These are phyloP conservation scores for Orthosia gothica DNA, from an alignment of 2,888 invertebrate species.

Conservation along the genomic window DNA sequence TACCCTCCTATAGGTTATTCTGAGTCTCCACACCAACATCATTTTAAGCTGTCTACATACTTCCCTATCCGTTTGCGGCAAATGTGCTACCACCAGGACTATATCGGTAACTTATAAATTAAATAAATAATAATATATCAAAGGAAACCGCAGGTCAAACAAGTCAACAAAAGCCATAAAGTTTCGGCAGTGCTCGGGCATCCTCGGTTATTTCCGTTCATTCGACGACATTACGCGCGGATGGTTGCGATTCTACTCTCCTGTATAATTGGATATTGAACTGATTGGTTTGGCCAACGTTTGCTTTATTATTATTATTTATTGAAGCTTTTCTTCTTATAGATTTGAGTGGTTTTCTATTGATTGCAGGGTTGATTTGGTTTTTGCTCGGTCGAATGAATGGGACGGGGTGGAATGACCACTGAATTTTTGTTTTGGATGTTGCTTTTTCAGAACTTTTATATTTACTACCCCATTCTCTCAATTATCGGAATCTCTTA, in stretches of 20 bases:
- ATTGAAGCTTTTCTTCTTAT: slow-evolving; percentile 25
- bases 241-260: slow-evolving; percentile 18
- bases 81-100: too few species aligned
- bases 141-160: slow-evolving; percentile 5
- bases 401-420: background rate
- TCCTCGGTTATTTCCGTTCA: slow-evolving; percentile 39
- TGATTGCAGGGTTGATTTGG: slow-evolving; percentile 7
- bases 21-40: too few species aligned
- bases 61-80: too few species aligned
- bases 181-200: slow-evolving; percentile 25
- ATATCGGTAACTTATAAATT: too few species aligned
- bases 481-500: too few species aligned
- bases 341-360: slow-evolving; percentile 25
- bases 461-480: too few species aligned
- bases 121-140: too few species aligned
- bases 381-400: slow-evolving; percentile 1
- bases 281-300: slow-evolving; percentile 30
- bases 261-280: slow-evolving; percentile 46
- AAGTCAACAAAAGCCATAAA: slow-evolving; percentile 33
- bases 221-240: slow-evolving; percentile 27
- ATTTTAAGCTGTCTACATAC: too few species aligned
- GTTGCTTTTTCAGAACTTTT: too few species aligned
- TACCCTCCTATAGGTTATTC: too few species aligned
- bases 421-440: background rate
- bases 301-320: slow-evolving; percentile 47